These are phyloP conservation scores for Drosophila paracracens DNA, from an alignment of 2,888 invertebrate species.

Conservation along the genomic window DNA sequence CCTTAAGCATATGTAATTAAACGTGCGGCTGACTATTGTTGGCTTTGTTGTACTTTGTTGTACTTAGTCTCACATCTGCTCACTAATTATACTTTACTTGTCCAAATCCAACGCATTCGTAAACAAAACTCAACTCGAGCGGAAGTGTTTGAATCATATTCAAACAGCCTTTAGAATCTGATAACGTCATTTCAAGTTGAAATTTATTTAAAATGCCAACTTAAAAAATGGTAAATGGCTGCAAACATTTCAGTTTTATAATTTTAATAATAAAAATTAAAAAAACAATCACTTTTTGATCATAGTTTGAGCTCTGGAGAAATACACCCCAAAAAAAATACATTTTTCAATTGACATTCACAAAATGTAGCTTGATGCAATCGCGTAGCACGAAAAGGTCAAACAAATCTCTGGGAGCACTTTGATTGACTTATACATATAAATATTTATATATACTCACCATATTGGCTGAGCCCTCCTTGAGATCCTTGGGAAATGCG, in stretches of 20 bases:
- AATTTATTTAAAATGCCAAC: neutral
- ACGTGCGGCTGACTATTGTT: neutral
- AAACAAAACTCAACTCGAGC: neutral
- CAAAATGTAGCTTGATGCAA: neutral
- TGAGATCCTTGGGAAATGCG: conserved; percentile 85
- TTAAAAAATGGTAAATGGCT: too few species aligned
- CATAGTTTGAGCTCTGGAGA: neutral
- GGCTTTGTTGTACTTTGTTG: neutral
- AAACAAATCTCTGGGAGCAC: neutral
- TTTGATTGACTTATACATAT: neutral
- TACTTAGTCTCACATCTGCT: neutral
- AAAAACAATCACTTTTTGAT: neutral
- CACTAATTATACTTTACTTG: neutral
- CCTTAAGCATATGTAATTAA: neutral
- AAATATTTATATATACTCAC: conserved; percentile 84
- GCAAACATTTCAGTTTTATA: too few species aligned
- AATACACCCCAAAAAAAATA: neutral
- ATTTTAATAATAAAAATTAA: neutral
- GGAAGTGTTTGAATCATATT: neutral
- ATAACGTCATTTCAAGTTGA: neutral
- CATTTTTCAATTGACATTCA: too few species aligned
- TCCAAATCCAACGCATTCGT: neutral
- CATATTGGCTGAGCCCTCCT: conserved; percentile 87
- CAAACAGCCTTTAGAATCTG: neutral
- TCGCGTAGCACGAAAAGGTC: neutral